A percentile compares a stretch with the other conserved stretches of the same genome.
These are phyloP conservation scores for Eucera pruinosa DNA, from an alignment of 2,888 invertebrate species.

Conservation along the genomic window DNA sequence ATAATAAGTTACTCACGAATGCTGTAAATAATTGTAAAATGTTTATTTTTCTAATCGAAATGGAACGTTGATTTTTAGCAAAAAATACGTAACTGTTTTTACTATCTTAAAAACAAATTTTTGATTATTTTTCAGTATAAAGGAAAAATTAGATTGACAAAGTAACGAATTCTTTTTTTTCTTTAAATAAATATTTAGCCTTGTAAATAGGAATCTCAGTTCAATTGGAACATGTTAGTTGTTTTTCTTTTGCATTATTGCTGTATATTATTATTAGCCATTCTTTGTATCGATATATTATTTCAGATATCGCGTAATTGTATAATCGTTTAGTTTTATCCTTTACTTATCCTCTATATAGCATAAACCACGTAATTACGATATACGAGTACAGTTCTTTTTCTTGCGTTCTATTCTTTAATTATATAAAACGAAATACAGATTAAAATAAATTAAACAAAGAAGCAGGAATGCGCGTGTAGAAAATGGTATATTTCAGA, in stretches of 20 bases:
- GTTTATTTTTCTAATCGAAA: conserved; percentile 24
- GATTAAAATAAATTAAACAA: conserved; percentile 42
- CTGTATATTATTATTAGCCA: conserved; percentile 42
- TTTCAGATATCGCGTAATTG: conserved; percentile 30
- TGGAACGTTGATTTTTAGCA: conserved; percentile 6
- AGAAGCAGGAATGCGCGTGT: conserved; percentile 18
- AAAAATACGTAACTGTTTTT: conserved; percentile 1
- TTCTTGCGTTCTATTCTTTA: conserved; percentile 14
- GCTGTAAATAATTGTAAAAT: conserved; percentile 49
- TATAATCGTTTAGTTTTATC: conserved; percentile 46
- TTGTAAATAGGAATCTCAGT: conserved; percentile 33
- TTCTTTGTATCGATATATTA: conserved; percentile 30
- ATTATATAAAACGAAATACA: conserved; percentile 36
- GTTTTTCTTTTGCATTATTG: conserved; percentile 38
- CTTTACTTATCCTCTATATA: conserved; percentile 40
- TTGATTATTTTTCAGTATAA: conserved; percentile 10
- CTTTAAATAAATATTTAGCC: conserved; percentile 9
- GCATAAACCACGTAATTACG: conserved; percentile 18
- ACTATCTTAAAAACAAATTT: conserved; percentile 1
- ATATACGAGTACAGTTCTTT: conserved; percentile 18
- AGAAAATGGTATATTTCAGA: conserved; percentile 37
- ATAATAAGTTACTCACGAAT: conserved; percentile 10
- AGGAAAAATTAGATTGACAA: background rate
- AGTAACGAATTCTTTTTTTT: conserved; percentile 4
- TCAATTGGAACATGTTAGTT: conserved; percentile 29